A percentile compares a stretch with the other conserved stretches of the same genome.
Evolutionary conservation across 2,797 vertebrate genomes (phyloP).

Genomic region (Lates japonicus): DNA sequence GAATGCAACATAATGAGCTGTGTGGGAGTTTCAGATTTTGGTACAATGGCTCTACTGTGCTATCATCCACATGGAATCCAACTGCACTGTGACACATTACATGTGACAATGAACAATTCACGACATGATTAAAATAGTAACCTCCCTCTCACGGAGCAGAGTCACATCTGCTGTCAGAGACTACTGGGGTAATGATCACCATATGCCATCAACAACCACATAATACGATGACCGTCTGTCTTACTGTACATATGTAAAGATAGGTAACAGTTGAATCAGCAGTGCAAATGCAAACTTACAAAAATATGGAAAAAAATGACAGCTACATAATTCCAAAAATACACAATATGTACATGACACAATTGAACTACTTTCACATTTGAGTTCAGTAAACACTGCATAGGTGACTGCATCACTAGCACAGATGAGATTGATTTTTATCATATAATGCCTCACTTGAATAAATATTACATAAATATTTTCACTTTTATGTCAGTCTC

Average conservation of each 20-base stretch:
- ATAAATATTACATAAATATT: constrained; percentile 83
- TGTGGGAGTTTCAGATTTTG: constrained; percentile 48
- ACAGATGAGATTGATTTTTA: constrained; percentile 71
- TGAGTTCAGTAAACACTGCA: constrained; percentile 82
- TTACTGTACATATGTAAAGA: constrained; percentile 57
- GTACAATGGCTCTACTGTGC: constrained; percentile 48
- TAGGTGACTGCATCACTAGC: constrained; percentile 83
- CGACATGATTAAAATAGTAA: constrained; percentile 66
- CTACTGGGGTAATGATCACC: constrained; percentile 43
- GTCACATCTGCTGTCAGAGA: constrained; percentile 41
- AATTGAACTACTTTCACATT: constrained; percentile 79
- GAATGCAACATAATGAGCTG: constrained; percentile 40
- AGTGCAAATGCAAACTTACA: constrained; percentile 70
- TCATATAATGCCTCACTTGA: constrained; percentile 74
- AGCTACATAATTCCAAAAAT: constrained; percentile 70
- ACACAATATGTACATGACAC: constrained; percentile 80
- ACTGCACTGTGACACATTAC: constrained; percentile 56
- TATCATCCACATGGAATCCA: constrained; percentile 44
- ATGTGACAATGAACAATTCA: constrained; percentile 67
- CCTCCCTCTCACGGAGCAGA: constrained; percentile 41
- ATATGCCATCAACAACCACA: constrained; percentile 41
- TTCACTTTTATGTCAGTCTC: constrained; percentile 61
- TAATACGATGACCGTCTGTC: constrained; percentile 24
- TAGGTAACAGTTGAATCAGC: constrained; percentile 53
- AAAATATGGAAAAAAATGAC: constrained; percentile 68